Evolutionary conservation across 2,797 vertebrate species (phyloP).

Genomic region (Gorsachius magnificus): DNA sequence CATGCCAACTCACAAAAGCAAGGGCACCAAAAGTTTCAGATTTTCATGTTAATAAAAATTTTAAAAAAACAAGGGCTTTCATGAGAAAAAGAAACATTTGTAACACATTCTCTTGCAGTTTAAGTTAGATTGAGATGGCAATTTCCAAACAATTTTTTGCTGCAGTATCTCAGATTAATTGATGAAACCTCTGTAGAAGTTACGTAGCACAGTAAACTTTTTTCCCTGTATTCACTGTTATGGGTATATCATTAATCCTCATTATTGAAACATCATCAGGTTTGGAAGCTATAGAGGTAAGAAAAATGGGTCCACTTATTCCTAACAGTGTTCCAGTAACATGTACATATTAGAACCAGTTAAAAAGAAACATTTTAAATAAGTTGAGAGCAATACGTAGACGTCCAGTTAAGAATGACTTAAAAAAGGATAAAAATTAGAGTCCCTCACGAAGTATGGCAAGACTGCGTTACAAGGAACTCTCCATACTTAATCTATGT

Average conservation of each 20-base stretch:
- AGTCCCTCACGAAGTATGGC: neutral
- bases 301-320: neutral
- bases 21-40: neutral
- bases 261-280: neutral
- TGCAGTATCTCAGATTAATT: neutral
- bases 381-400: neutral
- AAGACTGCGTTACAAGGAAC: neutral
- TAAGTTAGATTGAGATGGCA: neutral
- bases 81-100: neutral
- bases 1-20: neutral
- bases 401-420: neutral
- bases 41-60: neutral
- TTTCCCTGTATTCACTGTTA: neutral
- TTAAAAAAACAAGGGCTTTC: neutral
- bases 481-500: neutral
- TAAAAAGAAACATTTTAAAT: neutral
- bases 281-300: neutral
- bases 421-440: neutral
- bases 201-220: neutral
- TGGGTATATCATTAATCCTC: neutral
- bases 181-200: neutral
- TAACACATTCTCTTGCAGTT: neutral
- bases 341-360: neutral
- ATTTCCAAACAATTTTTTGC: neutral
- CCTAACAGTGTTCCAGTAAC: neutral